Conservation (phyloP, 1,140 invertebrate genomes). For the Zaprionus tsacasi region DNA sequence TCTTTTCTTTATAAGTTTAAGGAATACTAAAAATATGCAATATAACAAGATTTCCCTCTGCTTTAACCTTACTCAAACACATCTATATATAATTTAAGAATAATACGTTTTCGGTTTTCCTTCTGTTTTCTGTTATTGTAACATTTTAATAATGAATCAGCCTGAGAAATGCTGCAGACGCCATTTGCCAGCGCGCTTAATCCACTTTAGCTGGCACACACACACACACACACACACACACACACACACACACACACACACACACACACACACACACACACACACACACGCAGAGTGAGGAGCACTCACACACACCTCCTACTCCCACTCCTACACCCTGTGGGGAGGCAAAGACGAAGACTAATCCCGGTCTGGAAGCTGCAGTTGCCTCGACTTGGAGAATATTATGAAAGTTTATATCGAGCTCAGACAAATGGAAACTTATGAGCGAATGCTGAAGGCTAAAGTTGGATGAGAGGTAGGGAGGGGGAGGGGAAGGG, state of each 20-base stretch:
- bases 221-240: background rate
- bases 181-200: conserved; percentile 44
- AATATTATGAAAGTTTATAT: conserved; percentile 57
- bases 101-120: background rate
- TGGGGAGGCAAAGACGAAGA: background rate
- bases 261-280: conserved; percentile 7
- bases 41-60: background rate
- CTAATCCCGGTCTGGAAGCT: conserved; percentile 40
- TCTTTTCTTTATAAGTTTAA: background rate
- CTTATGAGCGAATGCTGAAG: conserved; percentile 27
- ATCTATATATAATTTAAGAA: background rate
- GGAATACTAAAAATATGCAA: background rate
- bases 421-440: conserved; percentile 51
- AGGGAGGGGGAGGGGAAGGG: background rate
- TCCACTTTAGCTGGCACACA: conserved; percentile 35
- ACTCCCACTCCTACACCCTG: background rate
- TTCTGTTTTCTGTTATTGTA: conserved; percentile 18
- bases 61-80: background rate
- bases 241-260: background rate
- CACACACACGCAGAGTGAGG: background rate
- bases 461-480: background rate
- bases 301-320: background rate
- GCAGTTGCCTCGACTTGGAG: conserved; percentile 24
- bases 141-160: conserved; percentile 32
- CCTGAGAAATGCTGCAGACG: conserved; percentile 21